Conservation (phyloP, 2,797 vertebrate genomes). For the Acestrorhynchus altus region DNA sequence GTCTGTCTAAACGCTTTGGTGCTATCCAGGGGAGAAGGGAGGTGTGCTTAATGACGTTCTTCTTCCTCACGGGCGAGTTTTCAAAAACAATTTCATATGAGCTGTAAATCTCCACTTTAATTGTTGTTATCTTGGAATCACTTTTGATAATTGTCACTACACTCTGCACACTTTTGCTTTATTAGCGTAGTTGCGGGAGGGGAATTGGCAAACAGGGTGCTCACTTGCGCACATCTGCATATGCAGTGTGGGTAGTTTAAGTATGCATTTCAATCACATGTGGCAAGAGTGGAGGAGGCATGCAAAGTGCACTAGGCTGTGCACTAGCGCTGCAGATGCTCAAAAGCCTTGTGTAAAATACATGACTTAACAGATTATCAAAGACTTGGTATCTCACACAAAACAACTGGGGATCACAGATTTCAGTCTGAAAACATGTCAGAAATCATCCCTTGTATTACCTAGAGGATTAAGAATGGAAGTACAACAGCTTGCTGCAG, state of each 20-base stretch:
- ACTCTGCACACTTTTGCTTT: constrained; percentile 33
- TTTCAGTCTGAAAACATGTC: too few species aligned
- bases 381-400: too few species aligned
- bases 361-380: too few species aligned
- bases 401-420: too few species aligned
- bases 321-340: too few species aligned
- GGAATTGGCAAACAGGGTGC: constrained; percentile 7
- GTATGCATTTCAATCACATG: constrained; percentile 3
- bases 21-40: constrained; percentile 39
- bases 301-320: background rate
- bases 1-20: constrained; percentile 48
- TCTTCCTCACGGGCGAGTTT: constrained; percentile 67
- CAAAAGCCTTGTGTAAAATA: too few species aligned
- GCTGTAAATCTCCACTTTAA: constrained; percentile 58
- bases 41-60: constrained; percentile 69
- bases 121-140: constrained; percentile 52
- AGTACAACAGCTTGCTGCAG: too few species aligned
- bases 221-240: constrained; percentile 4
- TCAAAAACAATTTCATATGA: constrained; percentile 59
- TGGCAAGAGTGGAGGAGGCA: background rate
- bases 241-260: background rate
- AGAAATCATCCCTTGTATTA: too few species aligned
- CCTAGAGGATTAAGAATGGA: too few species aligned
- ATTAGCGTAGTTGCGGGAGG: constrained; percentile 1
- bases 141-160: constrained; percentile 60